Evolutionary conservation across 2,888 invertebrate genomes (phyloP), one percentile per base, ranked within the genome.

Genomic region (Pelosia muscerda): DNA sequence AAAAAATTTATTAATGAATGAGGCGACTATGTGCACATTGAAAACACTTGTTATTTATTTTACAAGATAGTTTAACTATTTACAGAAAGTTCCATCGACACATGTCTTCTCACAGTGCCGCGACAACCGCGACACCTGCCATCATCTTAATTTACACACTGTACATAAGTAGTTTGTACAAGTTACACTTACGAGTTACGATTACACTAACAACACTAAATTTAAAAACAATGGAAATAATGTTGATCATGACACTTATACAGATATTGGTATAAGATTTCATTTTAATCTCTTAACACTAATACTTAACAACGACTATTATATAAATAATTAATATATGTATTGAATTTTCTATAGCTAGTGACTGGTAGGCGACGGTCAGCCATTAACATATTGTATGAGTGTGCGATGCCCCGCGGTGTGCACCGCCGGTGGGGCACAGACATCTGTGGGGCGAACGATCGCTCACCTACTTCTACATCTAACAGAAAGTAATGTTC

Each of bases 11-110:
- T 94, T 94, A 93, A 93, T 94, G 92, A 94, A 94, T 91, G 94
- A 94, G 93, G 93, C 94, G 94, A 95, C 95, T 95, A 95, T 95
- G 94, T 95, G 95, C 94, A 95, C 95, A 94, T 93, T 91, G 91
- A 93, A 94, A 94, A 93, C 92, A 93, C 92, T 92, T 92, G 92
- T 91, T 93, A 70, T 66, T 91, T 90, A 89, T 91, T 92, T 91
- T 92, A 94, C 92, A 94, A 86, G 87, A 92, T 87, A 89, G 91
- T 90, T 92, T 93, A 92, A 92, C 84, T 94, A 94, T 94, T 90
- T 94, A 95, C 95, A 95, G 77, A 82, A 86, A 85, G 49, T 42
- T 66, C 88, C 89, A 87, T 86, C 86, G 78, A 81, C 78, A 83
- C 84, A 53, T 80, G 76, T 74, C 75, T 78, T 72, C 74, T 71